Conservation (phyloP, 2,888 invertebrate genomes). For the Melieria omissa region DNA sequence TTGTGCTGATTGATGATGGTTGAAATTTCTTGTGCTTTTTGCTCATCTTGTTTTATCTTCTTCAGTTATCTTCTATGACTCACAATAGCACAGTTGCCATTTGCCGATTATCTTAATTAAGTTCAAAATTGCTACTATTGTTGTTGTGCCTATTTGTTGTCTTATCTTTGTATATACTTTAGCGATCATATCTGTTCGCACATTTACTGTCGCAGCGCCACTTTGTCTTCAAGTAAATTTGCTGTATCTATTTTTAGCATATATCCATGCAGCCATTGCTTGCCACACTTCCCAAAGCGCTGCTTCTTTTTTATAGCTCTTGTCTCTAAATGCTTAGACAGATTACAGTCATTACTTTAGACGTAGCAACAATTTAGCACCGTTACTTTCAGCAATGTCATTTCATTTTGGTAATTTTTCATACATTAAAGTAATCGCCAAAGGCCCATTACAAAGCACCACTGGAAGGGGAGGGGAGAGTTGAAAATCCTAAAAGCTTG, state of each 20-base stretch:
- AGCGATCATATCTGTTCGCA: no score
- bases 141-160: background rate
- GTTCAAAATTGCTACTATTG: background rate
- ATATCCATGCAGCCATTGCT: no score
- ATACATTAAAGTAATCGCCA: slow-evolving; percentile 23
- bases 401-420: slow-evolving; percentile 5
- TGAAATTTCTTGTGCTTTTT: background rate
- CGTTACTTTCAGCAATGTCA: background rate
- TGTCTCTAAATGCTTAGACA: slow-evolving; percentile 17
- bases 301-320: background rate
- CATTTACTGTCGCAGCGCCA: no score
- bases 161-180: background rate
- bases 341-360: slow-evolving; percentile 26
- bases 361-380: slow-evolving; percentile 29
- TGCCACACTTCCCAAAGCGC: no score
- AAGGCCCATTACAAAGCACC: background rate
- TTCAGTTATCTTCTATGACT: background rate
- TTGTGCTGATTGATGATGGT: background rate
- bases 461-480: background rate
- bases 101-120: slow-evolving; percentile 10
- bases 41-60: background rate
- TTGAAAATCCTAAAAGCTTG: background rate
- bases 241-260: no score
- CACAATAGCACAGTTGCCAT: background rate
- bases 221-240: no score